A percentile compares a stretch with the other conserved stretches of the same genome.
Evolutionary conservation across 2,888 invertebrate genomes (phyloP).

Genomic region (Drosophila koepferae): DNA sequence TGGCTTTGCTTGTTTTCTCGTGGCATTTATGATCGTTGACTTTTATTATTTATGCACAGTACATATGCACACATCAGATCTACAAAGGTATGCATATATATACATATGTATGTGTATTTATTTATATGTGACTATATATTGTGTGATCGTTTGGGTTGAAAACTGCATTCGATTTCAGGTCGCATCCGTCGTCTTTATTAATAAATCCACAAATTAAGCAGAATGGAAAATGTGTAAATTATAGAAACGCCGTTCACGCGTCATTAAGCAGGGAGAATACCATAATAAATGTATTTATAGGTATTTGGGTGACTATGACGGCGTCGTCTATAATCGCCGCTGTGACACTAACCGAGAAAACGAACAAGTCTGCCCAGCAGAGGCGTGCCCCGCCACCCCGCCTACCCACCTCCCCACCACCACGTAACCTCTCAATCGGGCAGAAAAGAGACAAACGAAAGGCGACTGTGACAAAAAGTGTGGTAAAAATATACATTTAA

Average conservation of each 20-base stretch:
- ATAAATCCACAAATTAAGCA: slow-evolving; percentile 71
- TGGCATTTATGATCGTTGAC: slow-evolving; percentile 49
- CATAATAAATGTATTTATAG: slow-evolving; percentile 82
- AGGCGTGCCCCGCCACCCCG: not conserved
- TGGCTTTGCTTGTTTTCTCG: slow-evolving; percentile 38
- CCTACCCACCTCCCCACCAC: not conserved
- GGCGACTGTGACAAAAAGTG: slow-evolving; percentile 65
- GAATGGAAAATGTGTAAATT: slow-evolving; percentile 74
- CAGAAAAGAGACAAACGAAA: not conserved
- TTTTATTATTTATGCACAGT: slow-evolving; percentile 51
- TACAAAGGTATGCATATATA: too few relatives aligned
- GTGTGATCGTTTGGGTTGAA: not conserved
- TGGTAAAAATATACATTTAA: slow-evolving; percentile 81
- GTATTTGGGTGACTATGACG: slow-evolving; percentile 74
- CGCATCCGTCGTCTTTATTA: slow-evolving; percentile 52
- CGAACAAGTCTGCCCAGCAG: too few relatives aligned
- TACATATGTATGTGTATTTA: not conserved
- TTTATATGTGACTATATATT: slow-evolving; percentile 2
- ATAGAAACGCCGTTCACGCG: slow-evolving; percentile 71
- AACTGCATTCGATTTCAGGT: slow-evolving; percentile 56
- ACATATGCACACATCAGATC: slow-evolving; percentile 1
- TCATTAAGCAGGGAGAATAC: slow-evolving; percentile 81
- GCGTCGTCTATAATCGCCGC: slow-evolving; percentile 73
- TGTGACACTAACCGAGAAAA: slow-evolving; percentile 79
- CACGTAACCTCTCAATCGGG: not conserved